A percentile compares a stretch with the other conserved stretches of the same genome.
Evolutionary conservation across 1,140 invertebrate genomes (phyloP).

Genomic region (Lepidurus arcticus): DNA sequence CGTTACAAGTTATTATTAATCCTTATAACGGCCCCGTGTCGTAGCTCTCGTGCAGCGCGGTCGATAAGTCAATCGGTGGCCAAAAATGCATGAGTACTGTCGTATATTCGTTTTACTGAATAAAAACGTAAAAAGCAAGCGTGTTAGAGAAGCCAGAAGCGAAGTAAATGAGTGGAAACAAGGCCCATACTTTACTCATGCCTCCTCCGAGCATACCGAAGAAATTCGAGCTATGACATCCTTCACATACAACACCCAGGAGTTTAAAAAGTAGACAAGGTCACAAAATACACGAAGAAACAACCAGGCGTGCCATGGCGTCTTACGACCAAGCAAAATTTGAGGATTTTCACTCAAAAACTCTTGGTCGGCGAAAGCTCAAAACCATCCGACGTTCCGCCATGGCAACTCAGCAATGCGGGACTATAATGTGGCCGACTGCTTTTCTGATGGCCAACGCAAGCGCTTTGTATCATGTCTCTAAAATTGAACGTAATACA

Average conservation of each 20-base stretch:
- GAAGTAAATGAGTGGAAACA: neutral
- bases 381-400: neutral
- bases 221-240: slow-evolving; percentile 10
- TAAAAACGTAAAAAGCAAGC: too few species aligned
- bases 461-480: neutral
- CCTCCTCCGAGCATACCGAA: slow-evolving; percentile 20
- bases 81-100: neutral
- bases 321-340: neutral
- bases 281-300: neutral
- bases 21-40: neutral
- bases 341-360: neutral
- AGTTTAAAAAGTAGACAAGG: neutral
- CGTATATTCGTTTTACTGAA: neutral
- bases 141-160: neutral
- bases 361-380: neutral
- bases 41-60: neutral
- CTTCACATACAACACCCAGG: neutral
- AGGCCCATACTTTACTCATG: slow-evolving; percentile 15
- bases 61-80: slow-evolving; percentile 7
- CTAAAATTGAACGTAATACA: neutral
- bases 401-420: slow-evolving; percentile 17
- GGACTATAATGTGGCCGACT: neutral
- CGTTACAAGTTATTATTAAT: neutral
- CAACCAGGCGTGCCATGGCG: neutral
- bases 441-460: neutral